A percentile compares a stretch with the other conserved stretches of the same genome.
These are phyloP conservation scores for Upupa epops DNA, from an alignment of 2,113 vertebrate species.

Conservation along the genomic window DNA sequence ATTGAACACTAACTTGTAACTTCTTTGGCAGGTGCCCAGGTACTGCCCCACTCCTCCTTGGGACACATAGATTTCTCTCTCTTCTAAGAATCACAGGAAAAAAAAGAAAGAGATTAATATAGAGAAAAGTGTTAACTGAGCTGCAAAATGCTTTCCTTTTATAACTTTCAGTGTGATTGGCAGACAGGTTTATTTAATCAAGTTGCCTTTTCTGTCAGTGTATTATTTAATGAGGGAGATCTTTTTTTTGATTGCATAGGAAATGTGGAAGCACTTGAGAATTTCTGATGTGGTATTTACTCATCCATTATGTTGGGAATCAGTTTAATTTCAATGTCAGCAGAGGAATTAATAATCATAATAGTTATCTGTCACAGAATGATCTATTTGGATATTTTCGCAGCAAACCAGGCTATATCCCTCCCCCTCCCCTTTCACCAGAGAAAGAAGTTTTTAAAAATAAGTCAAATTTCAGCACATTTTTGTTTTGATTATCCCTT, in stretches of 20 bases:
- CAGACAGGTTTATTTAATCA: constrained; percentile 55
- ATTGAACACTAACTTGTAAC: background rate
- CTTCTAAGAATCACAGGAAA: background rate
- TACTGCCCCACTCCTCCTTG: background rate
- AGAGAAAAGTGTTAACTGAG: constrained; percentile 32
- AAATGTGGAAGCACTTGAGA: constrained; percentile 47
- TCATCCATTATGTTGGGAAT: constrained; percentile 57
- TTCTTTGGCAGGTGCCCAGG: background rate
- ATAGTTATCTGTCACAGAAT: constrained; percentile 47
- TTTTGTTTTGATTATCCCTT: constrained; percentile 43
- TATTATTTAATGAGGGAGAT: constrained; percentile 58
- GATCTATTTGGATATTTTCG: constrained; percentile 42
- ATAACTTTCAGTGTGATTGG: constrained; percentile 39
- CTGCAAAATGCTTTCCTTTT: constrained; percentile 26
- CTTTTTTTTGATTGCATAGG: constrained; percentile 37
- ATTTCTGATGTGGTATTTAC: constrained; percentile 59
- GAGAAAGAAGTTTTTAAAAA: constrained; percentile 18
- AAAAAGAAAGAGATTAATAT: background rate
- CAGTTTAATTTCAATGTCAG: constrained; percentile 60
- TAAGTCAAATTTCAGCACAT: background rate
- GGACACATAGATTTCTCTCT: background rate
- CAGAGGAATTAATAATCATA: constrained; percentile 55
- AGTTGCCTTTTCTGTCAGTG: constrained; percentile 46
- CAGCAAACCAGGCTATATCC: background rate
- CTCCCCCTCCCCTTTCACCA: background rate